phyloP scores from a whole-genome alignment of 2,888 invertebrate genomes.

The Pyrrhosoma nymphula region DNA sequence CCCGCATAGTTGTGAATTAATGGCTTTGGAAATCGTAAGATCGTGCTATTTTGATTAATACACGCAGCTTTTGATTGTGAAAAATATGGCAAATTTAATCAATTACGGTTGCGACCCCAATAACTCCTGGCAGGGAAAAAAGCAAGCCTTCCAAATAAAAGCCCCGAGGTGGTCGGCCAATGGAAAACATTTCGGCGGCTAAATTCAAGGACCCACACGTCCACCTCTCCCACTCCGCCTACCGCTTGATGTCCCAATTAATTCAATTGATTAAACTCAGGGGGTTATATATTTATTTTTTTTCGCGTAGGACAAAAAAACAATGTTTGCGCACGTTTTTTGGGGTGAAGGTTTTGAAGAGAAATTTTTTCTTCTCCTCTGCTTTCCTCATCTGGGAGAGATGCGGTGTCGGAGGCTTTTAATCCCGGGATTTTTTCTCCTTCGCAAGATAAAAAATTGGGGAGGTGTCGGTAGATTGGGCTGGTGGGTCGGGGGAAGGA shows the following conservation, averaged over 20 bases:
- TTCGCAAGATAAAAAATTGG: background rate
- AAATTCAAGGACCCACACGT: background rate
- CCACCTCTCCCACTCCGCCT: background rate
- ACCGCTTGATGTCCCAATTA: conserved; percentile 26
- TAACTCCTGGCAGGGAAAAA: background rate
- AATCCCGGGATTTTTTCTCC: conserved; percentile 47
- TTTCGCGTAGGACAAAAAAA: background rate
- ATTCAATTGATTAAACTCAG: conserved; percentile 33
- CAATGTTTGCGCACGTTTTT: conserved; percentile 7
- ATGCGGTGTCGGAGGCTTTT: conserved; percentile 26
- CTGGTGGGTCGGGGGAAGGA: background rate
- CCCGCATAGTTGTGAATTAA: too few species aligned
- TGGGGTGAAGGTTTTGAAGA: conserved; percentile 9
- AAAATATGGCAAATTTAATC: too few species aligned
- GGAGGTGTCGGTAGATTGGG: background rate
- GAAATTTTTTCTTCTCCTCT: background rate
- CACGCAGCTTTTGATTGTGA: too few species aligned
- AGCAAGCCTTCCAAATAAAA: background rate
- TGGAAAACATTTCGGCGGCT: background rate
- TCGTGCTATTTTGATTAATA: too few species aligned
- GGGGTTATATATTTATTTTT: background rate
- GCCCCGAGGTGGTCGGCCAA: background rate
- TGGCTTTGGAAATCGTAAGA: too few species aligned
- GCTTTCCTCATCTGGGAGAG: background rate
- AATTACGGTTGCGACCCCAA: background rate